These are phyloP conservation scores for Cotesia typhae DNA, from an alignment of 1,140 invertebrate genomes.

Conservation along the genomic window DNA sequence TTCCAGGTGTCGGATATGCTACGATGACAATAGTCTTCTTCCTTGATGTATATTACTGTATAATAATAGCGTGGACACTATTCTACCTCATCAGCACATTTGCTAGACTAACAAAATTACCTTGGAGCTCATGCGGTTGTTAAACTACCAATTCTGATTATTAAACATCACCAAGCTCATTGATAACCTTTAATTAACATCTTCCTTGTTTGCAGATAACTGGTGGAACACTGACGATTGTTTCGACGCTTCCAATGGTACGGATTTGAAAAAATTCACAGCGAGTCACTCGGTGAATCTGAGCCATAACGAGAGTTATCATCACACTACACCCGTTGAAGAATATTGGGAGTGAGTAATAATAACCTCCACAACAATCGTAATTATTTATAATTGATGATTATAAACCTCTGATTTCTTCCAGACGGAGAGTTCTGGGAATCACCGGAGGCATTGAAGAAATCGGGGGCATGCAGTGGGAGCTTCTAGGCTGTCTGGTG, in stretches of 20 bases:
- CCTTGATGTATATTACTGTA: constrained; percentile 73
- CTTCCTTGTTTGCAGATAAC: constrained; percentile 57
- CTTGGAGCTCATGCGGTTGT: constrained; percentile 69
- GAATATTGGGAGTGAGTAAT: constrained; percentile 73
- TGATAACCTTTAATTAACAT: constrained; percentile 10
- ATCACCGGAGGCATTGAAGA: constrained; percentile 71
- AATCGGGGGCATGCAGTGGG: constrained; percentile 75
- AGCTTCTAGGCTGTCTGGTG: constrained; percentile 73
- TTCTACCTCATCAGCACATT: constrained; percentile 71
- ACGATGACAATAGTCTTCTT: constrained; percentile 76
- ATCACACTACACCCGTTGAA: constrained; percentile 68
- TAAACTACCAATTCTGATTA: background rate
- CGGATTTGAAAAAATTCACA: constrained; percentile 16
- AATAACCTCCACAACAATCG: too few relatives aligned
- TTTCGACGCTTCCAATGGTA: constrained; percentile 47
- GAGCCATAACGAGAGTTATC: constrained; percentile 33
- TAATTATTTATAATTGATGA: too few relatives aligned
- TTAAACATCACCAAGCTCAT: background rate
- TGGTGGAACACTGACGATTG: constrained; percentile 69
- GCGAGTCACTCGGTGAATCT: background rate
- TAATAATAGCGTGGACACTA: constrained; percentile 73
- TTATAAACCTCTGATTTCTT: background rate
- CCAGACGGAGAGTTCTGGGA: constrained; percentile 66
- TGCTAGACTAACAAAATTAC: constrained; percentile 62
- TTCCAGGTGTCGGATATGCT: constrained; percentile 73